phyloP scores from a whole-genome alignment of 2,113 vertebrate species.

The Laterallus jamaicensis region DNA sequence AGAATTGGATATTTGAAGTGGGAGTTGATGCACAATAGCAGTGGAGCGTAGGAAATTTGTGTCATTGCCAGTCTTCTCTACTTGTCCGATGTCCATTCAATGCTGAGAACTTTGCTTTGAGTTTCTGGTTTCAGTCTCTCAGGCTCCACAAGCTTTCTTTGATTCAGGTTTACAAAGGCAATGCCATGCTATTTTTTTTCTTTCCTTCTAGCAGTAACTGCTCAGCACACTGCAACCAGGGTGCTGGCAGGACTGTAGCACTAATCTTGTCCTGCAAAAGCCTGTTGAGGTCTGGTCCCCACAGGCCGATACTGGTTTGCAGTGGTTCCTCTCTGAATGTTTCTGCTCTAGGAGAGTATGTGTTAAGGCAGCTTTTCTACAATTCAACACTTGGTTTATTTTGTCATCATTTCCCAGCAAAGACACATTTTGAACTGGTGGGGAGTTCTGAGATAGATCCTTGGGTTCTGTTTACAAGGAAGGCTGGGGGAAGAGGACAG shows the following conservation, averaged over 20 bases:
- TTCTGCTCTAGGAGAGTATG: not conserved
- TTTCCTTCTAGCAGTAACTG: not conserved
- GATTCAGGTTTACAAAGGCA: not conserved
- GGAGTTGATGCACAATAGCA: fast-evolving
- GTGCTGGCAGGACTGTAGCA: not conserved
- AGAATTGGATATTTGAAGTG: not conserved
- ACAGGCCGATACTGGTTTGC: not conserved
- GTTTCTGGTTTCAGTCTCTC: not conserved
- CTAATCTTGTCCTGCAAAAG: not conserved
- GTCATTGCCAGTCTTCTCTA: not conserved
- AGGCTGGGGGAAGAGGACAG: not conserved
- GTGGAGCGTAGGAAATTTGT: not conserved
- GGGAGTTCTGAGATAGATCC: not conserved
- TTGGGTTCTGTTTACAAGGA: not conserved
- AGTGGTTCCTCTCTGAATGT: not conserved
- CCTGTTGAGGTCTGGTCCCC: not conserved
- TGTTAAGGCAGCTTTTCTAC: not conserved
- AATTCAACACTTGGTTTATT: not conserved
- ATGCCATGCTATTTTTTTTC: not conserved
- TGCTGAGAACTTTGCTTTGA: not conserved
- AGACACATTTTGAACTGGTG: not conserved
- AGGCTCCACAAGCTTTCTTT: not conserved
- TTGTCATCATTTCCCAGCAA: not conserved
- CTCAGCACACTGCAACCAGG: not conserved
- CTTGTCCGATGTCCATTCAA: not conserved